These are phyloP conservation scores for Erinaceus europaeus DNA, from an alignment of 2,113 vertebrate species.

Conservation along the genomic window DNA sequence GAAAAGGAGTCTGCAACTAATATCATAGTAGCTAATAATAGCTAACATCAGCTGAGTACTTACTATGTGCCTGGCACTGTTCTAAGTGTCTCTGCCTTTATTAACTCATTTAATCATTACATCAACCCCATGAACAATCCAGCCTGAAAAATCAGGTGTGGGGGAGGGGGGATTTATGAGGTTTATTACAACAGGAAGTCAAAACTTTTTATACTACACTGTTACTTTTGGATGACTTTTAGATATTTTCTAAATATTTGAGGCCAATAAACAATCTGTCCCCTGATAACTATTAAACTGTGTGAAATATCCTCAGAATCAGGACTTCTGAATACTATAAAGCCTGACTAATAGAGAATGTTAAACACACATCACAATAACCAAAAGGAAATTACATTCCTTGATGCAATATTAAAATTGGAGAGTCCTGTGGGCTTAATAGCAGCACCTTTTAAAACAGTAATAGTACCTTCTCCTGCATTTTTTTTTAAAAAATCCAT, in stretches of 20 bases:
- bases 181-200: constrained; percentile 10
- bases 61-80: neutral
- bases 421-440: neutral
- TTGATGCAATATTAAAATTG: neutral
- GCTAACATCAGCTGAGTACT: neutral
- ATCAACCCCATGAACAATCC: neutral
- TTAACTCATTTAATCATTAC: neutral
- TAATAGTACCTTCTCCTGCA: neutral
- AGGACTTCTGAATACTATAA: neutral
- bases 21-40: neutral
- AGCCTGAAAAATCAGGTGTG: neutral
- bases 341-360: neutral
- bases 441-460: neutral
- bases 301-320: constrained; percentile 31
- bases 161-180: neutral
- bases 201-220: constrained; percentile 14
- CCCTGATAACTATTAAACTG: neutral
- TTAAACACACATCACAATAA: constrained; percentile 4
- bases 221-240: constrained; percentile 21
- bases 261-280: constrained; percentile 21
- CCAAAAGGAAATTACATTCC: constrained; percentile 15
- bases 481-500: neutral
- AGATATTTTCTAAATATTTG: neutral
- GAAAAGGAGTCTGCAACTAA: neutral
- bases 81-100: neutral